phyloP scores from a whole-genome alignment of 2,797 vertebrate species.

The Crypturellus tataupa region DNA sequence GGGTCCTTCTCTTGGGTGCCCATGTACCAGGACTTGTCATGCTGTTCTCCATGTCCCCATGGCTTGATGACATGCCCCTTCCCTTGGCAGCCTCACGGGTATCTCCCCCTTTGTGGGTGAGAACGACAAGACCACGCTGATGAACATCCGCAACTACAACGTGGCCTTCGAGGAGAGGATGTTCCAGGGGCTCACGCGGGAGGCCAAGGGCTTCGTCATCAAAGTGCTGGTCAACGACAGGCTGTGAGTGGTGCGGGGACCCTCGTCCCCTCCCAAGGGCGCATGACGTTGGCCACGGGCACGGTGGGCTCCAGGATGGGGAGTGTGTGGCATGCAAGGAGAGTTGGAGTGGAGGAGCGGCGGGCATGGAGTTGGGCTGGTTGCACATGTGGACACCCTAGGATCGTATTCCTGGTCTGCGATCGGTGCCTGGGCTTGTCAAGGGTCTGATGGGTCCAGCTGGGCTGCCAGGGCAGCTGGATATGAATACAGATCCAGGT shows the following conservation, averaged over 20 bases:
- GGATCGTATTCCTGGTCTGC: background rate
- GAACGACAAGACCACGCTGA: conserved; percentile 91
- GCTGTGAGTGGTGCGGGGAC: conserved; percentile 86
- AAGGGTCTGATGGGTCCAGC: background rate
- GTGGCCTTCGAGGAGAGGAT: conserved; percentile 96
- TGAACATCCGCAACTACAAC: conserved; percentile 96
- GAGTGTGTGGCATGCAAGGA: too few species aligned
- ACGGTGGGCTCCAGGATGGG: background rate
- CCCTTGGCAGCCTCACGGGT: conserved; percentile 88
- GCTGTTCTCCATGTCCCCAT: background rate
- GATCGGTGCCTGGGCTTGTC: too few species aligned
- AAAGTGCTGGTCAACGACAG: conserved; percentile 94
- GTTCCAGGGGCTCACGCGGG: conserved; percentile 92
- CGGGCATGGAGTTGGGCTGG: background rate
- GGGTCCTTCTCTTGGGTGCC: background rate
- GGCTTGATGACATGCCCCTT: background rate
- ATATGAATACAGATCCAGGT: background rate
- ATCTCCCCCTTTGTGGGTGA: conserved; percentile 97
- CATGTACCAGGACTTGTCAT: background rate
- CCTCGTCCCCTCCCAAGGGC: accelerated
- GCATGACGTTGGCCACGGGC: too few species aligned
- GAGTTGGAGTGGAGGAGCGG: background rate
- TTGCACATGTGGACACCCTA: background rate
- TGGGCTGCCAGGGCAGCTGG: background rate
- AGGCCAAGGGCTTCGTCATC: conserved; percentile 96